Base-by-base conservation (phyloP, 2,113 vertebrate genomes). In the Onychorhynchus coronatus region DNA sequence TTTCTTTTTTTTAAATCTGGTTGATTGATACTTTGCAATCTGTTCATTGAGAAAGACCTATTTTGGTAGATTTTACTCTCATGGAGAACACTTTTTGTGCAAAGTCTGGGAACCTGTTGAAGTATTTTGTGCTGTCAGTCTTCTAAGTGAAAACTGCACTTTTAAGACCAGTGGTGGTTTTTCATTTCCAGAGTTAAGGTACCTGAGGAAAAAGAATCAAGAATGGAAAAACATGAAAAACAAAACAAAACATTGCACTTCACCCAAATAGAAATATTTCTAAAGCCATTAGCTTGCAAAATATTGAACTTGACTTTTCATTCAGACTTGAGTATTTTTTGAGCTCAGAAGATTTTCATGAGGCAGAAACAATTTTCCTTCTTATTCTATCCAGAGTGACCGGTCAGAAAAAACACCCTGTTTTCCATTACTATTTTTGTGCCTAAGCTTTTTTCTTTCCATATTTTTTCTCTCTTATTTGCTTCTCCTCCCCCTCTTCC, bases 291-390 rank as follows among this genome's bases (percentile, higher is more conserved):
- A 65, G 33, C 70, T 91, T 89, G 41, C 44, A 95, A 82, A 94
- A 82, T 68, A 61, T 28, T 81, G 28, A 28, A 82, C 17, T 25
- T 81, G 52, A 75, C 30, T 85, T 85, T 87, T 93, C 53, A 49
- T 61, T 87, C 61, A 68, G 39, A 68, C 44, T 79, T 49, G 30
- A 80, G 23, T 35, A 42, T 62, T 93, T 88, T 67, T 71, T 89
- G 84, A 91, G 79, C 72, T 83, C 25, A 67, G 9, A 73, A 14
- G 0, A 24, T 86, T 77, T 83, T 84, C 72, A 80, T 63, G 21
- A 95, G 70, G 80, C 67, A 91, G 77, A 95, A 95, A 86, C 59
- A 85, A 75, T 89, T 92, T 92, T 95, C 84, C 77, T 87, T 75
- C 47, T 41, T 52, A 20, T 39, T 71, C 39, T 52, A 82, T 85